Evolutionary conservation across 92 coral and sea anemone genomes (phyloP).

Genomic region (Heteractis magnifica): DNA sequence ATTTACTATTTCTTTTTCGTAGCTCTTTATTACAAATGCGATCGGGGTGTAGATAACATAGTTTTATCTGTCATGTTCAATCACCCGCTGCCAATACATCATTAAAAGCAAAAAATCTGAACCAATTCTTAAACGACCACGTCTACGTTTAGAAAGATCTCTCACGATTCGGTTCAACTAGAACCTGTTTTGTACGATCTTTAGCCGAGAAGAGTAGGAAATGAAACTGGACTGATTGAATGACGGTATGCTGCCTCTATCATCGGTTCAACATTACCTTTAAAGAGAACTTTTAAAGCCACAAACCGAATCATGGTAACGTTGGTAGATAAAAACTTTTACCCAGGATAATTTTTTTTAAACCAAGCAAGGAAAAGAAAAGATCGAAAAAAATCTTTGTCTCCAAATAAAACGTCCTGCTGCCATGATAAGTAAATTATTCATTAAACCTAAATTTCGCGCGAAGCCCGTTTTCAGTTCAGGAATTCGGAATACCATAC

Average conservation of each 20-base stretch:
- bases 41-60: neutral
- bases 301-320: too few relatives aligned
- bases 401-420: too few relatives aligned
- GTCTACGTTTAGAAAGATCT: neutral
- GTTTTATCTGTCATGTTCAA: neutral
- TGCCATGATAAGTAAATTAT: too few relatives aligned
- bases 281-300: neutral
- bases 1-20: neutral
- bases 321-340: too few relatives aligned
- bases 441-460: too few relatives aligned
- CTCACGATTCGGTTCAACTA: too few relatives aligned
- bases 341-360: too few relatives aligned
- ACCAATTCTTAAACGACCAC: neutral
- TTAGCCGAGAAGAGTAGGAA: neutral
- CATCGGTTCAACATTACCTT: neutral
- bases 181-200: neutral
- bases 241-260: neutral
- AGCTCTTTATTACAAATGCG: neutral
- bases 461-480: too few relatives aligned
- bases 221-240: neutral
- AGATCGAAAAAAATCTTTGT: too few relatives aligned
- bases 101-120: neutral
- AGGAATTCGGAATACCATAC: too few relatives aligned
- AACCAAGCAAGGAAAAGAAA: too few relatives aligned
- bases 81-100: neutral